Percentiles rank a stretch among this genome's conserved stretches.
Conservation (phyloP, 2,888 invertebrate species). For the Sinhomidia bicolor region DNA sequence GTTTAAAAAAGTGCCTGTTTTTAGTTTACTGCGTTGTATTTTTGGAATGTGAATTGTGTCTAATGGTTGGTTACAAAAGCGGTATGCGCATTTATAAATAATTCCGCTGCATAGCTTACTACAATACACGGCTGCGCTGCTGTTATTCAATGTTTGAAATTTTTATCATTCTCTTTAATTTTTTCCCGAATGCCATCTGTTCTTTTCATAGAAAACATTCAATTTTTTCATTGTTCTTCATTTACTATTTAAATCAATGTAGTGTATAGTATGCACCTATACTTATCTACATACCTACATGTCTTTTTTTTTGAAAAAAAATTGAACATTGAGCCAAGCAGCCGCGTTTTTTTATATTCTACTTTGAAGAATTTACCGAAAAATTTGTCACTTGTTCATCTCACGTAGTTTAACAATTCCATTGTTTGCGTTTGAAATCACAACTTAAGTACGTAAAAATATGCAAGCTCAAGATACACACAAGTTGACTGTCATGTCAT, state of each 20-base stretch:
- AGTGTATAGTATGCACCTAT: too few relatives aligned
- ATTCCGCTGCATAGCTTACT: too few relatives aligned
- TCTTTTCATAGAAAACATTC: constrained; percentile 18
- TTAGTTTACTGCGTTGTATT: background rate
- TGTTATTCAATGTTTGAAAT: background rate
- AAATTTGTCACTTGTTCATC: constrained; percentile 48
- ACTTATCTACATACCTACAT: too few relatives aligned
- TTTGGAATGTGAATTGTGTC: constrained; percentile 1
- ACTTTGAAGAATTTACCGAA: constrained; percentile 49
- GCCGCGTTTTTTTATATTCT: constrained; percentile 6
- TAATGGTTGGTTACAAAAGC: background rate
- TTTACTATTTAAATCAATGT: background rate
- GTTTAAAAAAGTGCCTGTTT: background rate
- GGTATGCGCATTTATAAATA: background rate
- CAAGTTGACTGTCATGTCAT: background rate
- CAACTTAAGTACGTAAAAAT: constrained; percentile 8
- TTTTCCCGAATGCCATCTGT: constrained; percentile 31
- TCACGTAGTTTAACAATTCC: constrained; percentile 30
- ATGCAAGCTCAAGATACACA: background rate
- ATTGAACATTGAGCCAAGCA: background rate
- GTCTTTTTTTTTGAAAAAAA: background rate
- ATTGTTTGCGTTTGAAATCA: constrained; percentile 46
- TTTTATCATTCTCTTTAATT: background rate
- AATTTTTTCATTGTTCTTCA: constrained; percentile 6
- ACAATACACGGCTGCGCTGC: background rate